Evolutionary conservation across 2,113 vertebrate genomes (phyloP).

Genomic region (Salvelinus namaycush): DNA sequence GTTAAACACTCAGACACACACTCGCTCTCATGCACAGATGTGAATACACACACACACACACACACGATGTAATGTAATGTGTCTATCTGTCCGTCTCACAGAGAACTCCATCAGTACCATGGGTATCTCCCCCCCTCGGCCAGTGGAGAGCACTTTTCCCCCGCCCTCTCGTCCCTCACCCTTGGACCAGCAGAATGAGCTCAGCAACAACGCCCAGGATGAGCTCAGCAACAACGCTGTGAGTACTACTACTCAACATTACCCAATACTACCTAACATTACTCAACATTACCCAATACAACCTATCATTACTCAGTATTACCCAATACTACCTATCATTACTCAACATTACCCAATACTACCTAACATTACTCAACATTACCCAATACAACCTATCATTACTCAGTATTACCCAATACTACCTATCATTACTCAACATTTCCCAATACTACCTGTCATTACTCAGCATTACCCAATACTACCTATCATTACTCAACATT

Average conservation of each 20-base stretch:
- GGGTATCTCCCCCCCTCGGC: constrained; percentile 56
- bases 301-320: not conserved
- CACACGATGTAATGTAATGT: not conserved
- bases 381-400: constrained; percentile 1
- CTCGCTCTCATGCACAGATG: constrained; percentile 5
- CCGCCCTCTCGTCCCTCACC: constrained; percentile 63
- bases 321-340: not conserved
- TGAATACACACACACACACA: not conserved
- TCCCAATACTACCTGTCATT: not conserved
- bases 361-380: not conserved
- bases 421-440: constrained; percentile 4
- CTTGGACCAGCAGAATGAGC: constrained; percentile 59
- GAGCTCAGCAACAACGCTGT: constrained; percentile 58
- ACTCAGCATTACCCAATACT: not conserved
- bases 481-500: not conserved
- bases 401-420: not conserved
- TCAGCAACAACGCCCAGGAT: constrained; percentile 67
- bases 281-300: not conserved
- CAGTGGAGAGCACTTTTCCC: constrained; percentile 60
- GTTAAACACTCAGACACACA: constrained; percentile 2
- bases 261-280: not conserved
- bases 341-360: not conserved
- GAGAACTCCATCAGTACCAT: constrained; percentile 74
- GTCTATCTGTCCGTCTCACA: not conserved
- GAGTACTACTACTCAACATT: constrained; percentile 40